Conservation (phyloP, 2,888 invertebrate genomes). For the Neoitamus cyanurus region DNA sequence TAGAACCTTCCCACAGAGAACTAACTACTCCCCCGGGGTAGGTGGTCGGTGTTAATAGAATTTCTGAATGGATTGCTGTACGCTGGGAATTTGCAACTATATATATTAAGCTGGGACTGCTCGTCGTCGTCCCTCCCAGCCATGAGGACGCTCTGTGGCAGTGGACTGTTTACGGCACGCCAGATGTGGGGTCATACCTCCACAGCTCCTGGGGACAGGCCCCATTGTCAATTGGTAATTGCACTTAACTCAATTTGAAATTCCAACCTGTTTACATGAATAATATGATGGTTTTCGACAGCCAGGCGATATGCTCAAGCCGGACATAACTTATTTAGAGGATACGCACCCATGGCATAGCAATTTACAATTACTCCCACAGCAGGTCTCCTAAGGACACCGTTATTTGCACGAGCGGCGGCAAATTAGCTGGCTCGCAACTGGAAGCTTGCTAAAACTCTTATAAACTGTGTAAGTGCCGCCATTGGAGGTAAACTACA, state of each 20-base stretch:
- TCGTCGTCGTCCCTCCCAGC: not conserved
- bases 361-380: not conserved
- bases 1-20: not conserved
- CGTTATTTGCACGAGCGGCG: not conserved
- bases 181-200: not conserved
- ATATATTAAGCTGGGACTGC: not conserved
- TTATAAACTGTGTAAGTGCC: not conserved
- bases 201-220: not conserved
- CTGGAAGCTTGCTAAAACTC: not conserved
- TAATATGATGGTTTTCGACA: constrained; percentile 24
- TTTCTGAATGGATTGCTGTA: constrained; percentile 29
- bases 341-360: not conserved
- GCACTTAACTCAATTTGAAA: constrained; percentile 36
- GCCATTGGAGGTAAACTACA: not conserved
- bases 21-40: not conserved
- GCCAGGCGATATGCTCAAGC: not conserved
- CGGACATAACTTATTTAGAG: not conserved
- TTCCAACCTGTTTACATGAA: constrained; percentile 43
- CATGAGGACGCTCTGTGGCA: not conserved
- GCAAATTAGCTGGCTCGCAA: not conserved
- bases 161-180: not conserved
- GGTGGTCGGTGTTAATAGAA: constrained; percentile 33
- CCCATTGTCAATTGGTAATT: constrained; percentile 43
- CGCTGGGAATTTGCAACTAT: constrained; percentile 30
- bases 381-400: not conserved